phyloP scores from a whole-genome alignment of 2,888 invertebrate genomes.

The Cerastis leucographa region DNA sequence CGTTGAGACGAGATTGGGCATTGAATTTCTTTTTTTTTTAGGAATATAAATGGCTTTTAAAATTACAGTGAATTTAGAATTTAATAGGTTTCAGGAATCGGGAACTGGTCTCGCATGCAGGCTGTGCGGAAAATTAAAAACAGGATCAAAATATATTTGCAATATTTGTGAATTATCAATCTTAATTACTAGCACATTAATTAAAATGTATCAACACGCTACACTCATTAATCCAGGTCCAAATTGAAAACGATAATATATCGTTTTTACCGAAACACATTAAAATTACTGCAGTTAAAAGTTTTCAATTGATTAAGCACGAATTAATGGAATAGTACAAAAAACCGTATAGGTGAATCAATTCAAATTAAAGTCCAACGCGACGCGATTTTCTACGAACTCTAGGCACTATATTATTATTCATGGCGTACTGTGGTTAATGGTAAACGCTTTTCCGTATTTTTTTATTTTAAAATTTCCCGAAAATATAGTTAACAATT shows the following conservation, averaged over 20 bases:
- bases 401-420: slow-evolving; percentile 32
- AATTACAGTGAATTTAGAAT: not conserved
- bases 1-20: not conserved
- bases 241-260: slow-evolving; percentile 2
- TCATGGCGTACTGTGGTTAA: slow-evolving; percentile 29
- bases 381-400: slow-evolving; percentile 37
- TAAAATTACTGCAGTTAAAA: not conserved
- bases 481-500: slow-evolving; percentile 37
- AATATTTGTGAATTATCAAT: not conserved
- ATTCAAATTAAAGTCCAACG: not conserved
- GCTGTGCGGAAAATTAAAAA: not conserved
- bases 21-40: not conserved
- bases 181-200: not conserved
- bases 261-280: not conserved
- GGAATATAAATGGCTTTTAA: not conserved
- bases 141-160: not conserved
- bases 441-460: slow-evolving; percentile 9
- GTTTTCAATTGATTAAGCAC: slow-evolving; percentile 6
- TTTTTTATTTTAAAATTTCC: slow-evolving; percentile 7
- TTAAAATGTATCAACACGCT: not conserved
- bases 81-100: not conserved
- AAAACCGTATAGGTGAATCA: not conserved
- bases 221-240: not conserved
- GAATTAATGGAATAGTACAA: not conserved
- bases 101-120: too few species aligned